Evolutionary conservation across 1,140 invertebrate species (phyloP).

Genomic region (Leptinotarsa undecemlineata): DNA sequence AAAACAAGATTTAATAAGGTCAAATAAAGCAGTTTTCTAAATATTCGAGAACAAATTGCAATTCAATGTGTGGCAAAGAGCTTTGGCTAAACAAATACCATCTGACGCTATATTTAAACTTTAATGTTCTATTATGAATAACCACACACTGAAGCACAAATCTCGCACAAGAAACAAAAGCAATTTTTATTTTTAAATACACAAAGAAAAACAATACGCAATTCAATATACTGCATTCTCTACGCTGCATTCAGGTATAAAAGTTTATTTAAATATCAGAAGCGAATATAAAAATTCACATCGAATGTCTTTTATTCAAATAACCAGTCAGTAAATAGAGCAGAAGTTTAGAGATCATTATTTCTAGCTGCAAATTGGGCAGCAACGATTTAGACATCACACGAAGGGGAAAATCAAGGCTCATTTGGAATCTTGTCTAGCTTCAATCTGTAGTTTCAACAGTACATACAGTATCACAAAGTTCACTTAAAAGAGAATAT

Average conservation of each 20-base stretch:
- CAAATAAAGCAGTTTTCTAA: neutral
- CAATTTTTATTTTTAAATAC: neutral
- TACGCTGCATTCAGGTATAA: neutral
- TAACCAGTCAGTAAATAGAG: slow-evolving; percentile 5
- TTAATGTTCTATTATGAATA: neutral
- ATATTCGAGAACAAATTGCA: neutral
- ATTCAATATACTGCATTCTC: neutral
- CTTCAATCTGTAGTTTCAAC: neutral
- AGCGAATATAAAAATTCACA: too few relatives aligned
- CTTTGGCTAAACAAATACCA: neutral
- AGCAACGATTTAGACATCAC: neutral
- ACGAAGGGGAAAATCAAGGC: neutral
- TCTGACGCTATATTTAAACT: neutral
- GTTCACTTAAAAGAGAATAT: too few relatives aligned
- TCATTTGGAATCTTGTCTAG: neutral
- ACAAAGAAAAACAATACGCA: neutral
- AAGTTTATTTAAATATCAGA: neutral
- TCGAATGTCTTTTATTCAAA: neutral
- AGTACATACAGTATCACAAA: neutral
- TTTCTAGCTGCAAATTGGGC: neutral
- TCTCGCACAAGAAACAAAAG: neutral
- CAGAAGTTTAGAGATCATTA: neutral
- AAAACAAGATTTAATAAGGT: slow-evolving; percentile 1
- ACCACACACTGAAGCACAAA: neutral
- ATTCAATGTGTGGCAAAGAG: neutral